Evolutionary conservation across 2,113 vertebrate genomes (phyloP).

Genomic region (Peromyscus polionotus): DNA sequence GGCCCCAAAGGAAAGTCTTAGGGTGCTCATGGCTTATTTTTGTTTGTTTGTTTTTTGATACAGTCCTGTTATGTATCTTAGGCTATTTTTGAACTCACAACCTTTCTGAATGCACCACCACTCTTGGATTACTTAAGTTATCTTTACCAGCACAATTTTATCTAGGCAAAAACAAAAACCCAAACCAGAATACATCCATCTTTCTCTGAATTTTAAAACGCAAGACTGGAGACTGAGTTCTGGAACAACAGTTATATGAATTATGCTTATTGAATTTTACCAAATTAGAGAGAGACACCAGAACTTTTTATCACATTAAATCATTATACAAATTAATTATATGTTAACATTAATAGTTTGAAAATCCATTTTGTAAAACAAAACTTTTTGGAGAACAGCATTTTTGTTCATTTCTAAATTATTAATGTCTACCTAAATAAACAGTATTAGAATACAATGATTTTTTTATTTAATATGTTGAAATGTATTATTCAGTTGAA

Average conservation of each 20-base stretch:
- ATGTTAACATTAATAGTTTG: background rate
- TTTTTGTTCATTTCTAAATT: background rate
- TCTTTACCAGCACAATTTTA: background rate
- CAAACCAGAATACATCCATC: background rate
- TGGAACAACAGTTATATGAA: background rate
- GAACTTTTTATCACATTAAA: background rate
- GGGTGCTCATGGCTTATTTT: background rate
- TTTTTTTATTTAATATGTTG: background rate
- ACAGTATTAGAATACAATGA: background rate
- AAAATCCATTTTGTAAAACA: background rate
- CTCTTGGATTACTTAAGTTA: background rate
- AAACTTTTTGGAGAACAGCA: background rate
- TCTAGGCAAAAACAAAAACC: background rate
- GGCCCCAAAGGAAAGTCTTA: background rate
- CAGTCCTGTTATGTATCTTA: background rate
- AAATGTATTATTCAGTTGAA: background rate
- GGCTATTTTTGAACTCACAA: background rate
- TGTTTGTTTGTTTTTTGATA: background rate
- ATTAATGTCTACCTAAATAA: background rate
- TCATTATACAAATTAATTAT: background rate
- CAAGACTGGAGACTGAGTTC: background rate
- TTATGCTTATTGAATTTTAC: background rate
- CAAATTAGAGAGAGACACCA: background rate
- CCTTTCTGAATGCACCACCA: background rate
- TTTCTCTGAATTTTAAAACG: constrained; percentile 36